Conservation (phyloP, 2,888 invertebrate genomes). For the Andricus curvator region DNA sequence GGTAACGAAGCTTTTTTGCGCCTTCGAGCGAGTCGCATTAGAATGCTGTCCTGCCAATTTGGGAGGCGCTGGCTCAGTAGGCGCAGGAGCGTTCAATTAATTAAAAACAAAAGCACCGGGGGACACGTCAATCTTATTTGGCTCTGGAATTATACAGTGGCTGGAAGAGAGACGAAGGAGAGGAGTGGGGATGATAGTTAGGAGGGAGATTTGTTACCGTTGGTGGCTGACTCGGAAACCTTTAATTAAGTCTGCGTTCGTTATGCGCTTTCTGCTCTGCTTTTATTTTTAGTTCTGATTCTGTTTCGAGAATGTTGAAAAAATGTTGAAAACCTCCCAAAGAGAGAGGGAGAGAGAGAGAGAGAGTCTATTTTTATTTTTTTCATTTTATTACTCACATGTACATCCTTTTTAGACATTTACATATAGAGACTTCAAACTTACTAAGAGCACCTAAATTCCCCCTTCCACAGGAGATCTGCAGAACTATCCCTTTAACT, state of each 20-base stretch:
- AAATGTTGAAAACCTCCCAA: constrained; percentile 59
- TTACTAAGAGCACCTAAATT: too few relatives aligned
- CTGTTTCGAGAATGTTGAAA: neutral
- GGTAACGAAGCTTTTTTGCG: constrained; percentile 63
- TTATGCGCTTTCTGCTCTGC: constrained; percentile 60
- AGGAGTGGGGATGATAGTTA: constrained; percentile 44
- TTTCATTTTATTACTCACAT: too few relatives aligned
- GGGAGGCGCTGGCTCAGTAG: constrained; percentile 61
- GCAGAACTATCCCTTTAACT: too few relatives aligned
- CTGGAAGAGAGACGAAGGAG: constrained; percentile 36
- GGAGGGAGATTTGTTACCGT: constrained; percentile 58
- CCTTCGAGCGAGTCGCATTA: constrained; percentile 65
- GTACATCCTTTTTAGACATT: too few relatives aligned
- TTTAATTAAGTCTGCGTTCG: constrained; percentile 72
- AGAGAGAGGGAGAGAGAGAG: too few relatives aligned
- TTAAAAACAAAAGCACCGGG: constrained; percentile 73
- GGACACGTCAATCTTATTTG: constrained; percentile 74
- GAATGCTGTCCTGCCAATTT: constrained; percentile 74
- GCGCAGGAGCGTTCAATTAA: constrained; percentile 69
- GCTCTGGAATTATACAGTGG: constrained; percentile 60
- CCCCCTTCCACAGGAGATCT: too few relatives aligned
- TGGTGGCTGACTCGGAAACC: constrained; percentile 65
- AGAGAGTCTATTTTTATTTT: too few relatives aligned
- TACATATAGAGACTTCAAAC: too few relatives aligned
- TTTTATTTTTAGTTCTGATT: constrained; percentile 11